Base-by-base conservation (phyloP, 2,888 invertebrate genomes). In the Lomographa bimaculata region DNA sequence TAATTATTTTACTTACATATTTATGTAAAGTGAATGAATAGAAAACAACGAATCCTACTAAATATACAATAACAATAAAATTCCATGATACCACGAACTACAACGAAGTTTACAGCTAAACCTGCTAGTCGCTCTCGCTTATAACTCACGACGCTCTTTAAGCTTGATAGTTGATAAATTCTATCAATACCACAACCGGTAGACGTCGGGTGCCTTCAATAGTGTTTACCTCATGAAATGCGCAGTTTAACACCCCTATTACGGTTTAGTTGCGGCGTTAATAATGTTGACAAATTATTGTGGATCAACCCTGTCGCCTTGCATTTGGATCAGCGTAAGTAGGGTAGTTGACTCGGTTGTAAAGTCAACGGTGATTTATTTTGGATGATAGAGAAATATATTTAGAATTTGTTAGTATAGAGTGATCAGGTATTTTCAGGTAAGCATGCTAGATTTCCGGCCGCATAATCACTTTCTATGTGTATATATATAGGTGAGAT, bases 151-250 rank as follows among this genome's bases (percentile, higher is more conserved):
- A 55, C 58, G 26, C 5, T 18, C 30, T 14, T 46, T 50, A 49
- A 64, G 65, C 75, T 66, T 69, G 79, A 81, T 80, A 68, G 75
- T 66, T 87, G 86, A 87, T 86, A 87, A 87, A 86, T 87, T 85
- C 74, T 84, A 87, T 87, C 86, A 87, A 85, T 86, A 85, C 79
- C 71, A 75, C 72, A 64, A 72, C 65, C 77, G 74, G 66, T 75
- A 75, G 79, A 75, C 65, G 82, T 74, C 81, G 73, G 77, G 67
- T 54, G 77, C 76, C 75, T 75, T 83, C 85, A 76, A 68, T 78
- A 85, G 77, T 83, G 80, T 76, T 84, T 83, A 83, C 77, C 70
- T 43, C 59, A 64, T 56, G 67, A 63, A 68, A 69, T 64, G 71
- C 71, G 74, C 70, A 79, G 80, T 74, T 74, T 69, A 71, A 70